Percentiles rank a stretch among this genome's conserved stretches.
Evolutionary conservation across 2,888 invertebrate species (phyloP).

Genomic region (Athalia cordata): DNA sequence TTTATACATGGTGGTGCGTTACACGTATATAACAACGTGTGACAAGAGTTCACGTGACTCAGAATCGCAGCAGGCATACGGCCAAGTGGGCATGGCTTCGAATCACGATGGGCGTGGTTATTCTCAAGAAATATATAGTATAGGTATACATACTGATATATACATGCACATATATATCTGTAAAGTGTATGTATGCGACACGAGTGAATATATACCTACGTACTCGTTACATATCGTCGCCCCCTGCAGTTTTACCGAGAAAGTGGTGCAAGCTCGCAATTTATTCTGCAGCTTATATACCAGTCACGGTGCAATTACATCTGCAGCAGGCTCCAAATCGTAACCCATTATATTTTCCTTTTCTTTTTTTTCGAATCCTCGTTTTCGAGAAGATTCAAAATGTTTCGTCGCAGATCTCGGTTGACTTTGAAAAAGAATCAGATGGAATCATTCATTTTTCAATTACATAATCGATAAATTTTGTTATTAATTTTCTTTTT

Average conservation of each 20-base stretch:
- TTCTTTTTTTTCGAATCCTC: too few relatives aligned
- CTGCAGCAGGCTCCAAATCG: background rate
- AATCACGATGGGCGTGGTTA: conserved; percentile 68
- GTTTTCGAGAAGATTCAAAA: too few relatives aligned
- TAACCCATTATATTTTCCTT: background rate
- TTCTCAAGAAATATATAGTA: conserved; percentile 36
- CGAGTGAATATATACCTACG: conserved; percentile 21
- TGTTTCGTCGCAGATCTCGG: too few relatives aligned
- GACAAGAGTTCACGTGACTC: conserved; percentile 15
- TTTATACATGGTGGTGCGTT: too few relatives aligned
- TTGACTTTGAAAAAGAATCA: too few relatives aligned
- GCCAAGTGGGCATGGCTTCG: conserved; percentile 64
- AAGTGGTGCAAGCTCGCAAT: background rate
- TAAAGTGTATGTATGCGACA: background rate
- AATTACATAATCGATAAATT: too few relatives aligned
- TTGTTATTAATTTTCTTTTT: too few relatives aligned
- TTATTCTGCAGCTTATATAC: background rate
- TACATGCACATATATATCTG: background rate
- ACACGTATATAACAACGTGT: background rate
- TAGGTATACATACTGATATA: conserved; percentile 6
- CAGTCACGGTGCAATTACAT: background rate
- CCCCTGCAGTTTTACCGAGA: conserved; percentile 13
- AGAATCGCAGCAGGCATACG: conserved; percentile 34
- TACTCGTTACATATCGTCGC: background rate
- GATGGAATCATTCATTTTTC: too few relatives aligned